Conservation (phyloP, 2,797 vertebrate genomes). For the Pogonophryne albipinna region DNA sequence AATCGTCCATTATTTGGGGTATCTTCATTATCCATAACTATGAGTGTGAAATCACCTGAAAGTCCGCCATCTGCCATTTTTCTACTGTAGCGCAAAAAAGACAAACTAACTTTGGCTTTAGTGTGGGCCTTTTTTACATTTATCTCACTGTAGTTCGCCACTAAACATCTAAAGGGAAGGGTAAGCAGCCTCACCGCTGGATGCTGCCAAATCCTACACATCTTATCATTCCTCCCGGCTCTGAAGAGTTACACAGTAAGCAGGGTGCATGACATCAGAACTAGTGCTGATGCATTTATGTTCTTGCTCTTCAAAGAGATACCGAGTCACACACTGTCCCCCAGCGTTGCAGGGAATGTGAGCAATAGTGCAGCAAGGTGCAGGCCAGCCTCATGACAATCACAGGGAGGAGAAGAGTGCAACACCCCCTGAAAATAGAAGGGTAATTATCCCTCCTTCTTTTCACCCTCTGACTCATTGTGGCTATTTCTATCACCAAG, state of each 20-base stretch:
- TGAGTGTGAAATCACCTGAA: too few relatives aligned
- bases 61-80: too few relatives aligned
- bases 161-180: too few relatives aligned
- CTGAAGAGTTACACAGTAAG: neutral
- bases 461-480: slow-evolving; percentile 80
- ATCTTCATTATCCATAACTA: too few relatives aligned
- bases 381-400: slow-evolving; percentile 60
- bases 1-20: too few relatives aligned
- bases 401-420: slow-evolving; percentile 46
- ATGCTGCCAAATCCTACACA: too few relatives aligned
- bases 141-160: too few relatives aligned
- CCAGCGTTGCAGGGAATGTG: slow-evolving; percentile 46
- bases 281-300: slow-evolving; percentile 11
- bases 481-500: slow-evolving; percentile 79
- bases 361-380: slow-evolving; percentile 46
- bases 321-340: slow-evolving; percentile 22
- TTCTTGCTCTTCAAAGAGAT: slow-evolving; percentile 26
- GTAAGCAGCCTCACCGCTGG: too few relatives aligned
- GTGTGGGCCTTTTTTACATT: too few relatives aligned
- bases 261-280: neutral
- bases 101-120: too few relatives aligned
- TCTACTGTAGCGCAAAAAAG: too few relatives aligned
- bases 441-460: slow-evolving; percentile 71
- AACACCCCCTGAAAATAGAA: slow-evolving; percentile 73
- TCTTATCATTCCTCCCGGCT: neutral